phyloP scores from a whole-genome alignment of 2,113 vertebrate genomes.

The Austrofundulus limnaeus region DNA sequence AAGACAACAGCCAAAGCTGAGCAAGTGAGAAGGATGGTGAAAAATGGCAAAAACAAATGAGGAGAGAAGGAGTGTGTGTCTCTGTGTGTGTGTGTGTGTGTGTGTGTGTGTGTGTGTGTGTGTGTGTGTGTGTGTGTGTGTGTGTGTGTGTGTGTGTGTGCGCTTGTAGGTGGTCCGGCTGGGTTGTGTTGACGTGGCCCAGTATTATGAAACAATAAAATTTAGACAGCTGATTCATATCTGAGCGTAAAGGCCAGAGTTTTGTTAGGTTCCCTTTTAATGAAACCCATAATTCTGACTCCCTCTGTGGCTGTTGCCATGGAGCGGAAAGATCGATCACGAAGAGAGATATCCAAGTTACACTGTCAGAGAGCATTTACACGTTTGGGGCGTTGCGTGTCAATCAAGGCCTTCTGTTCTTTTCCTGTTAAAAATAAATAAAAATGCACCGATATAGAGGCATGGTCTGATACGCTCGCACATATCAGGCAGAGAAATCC shows the following conservation, averaged over 20 bases:
- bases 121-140: slow-evolving; percentile 7
- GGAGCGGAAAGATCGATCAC: slow-evolving; percentile 51
- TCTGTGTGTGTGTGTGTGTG: slow-evolving; percentile 13
- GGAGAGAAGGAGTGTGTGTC: too few species aligned
- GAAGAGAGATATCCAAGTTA: slow-evolving; percentile 57
- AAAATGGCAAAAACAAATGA: slow-evolving; percentile 10
- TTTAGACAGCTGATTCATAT: slow-evolving; percentile 71
- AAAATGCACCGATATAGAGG: background rate
- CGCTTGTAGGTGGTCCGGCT: slow-evolving; percentile 17
- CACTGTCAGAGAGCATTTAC: slow-evolving; percentile 30
- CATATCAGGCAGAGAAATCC: slow-evolving; percentile 8
- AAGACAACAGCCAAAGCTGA: slow-evolving; percentile 19
- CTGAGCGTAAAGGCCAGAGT: slow-evolving; percentile 65
- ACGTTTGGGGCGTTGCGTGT: slow-evolving; percentile 15
- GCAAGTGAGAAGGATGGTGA: slow-evolving; percentile 25
- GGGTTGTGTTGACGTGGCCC: slow-evolving; percentile 41
- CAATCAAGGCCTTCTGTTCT: slow-evolving; percentile 5
- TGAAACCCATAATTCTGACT: slow-evolving; percentile 70
- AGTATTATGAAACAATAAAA: slow-evolving; percentile 74
- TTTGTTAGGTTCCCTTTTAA: slow-evolving; percentile 71
- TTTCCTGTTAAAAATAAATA: background rate
- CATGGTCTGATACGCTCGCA: background rate
- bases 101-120: slow-evolving; percentile 28
- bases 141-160: slow-evolving; percentile 13
- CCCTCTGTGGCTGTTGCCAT: slow-evolving; percentile 28